Evolutionary conservation across 2,113 vertebrate species (phyloP).

Genomic region (Callipepla squamata): DNA sequence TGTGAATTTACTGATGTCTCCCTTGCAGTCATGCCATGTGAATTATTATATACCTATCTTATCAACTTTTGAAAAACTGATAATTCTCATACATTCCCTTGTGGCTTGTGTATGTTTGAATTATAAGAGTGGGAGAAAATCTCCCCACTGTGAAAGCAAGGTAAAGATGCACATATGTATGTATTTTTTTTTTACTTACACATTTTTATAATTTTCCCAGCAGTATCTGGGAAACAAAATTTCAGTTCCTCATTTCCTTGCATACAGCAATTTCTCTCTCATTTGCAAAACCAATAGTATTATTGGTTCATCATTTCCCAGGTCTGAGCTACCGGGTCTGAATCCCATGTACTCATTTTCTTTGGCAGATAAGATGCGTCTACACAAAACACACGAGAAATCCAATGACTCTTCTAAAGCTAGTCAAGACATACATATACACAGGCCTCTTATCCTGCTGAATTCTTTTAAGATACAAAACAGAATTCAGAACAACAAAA

Average conservation of each 20-base stretch:
- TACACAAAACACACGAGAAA: not conserved
- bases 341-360: not conserved
- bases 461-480: not conserved
- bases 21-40: not conserved
- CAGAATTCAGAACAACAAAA: not conserved
- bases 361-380: not conserved
- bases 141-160: not conserved
- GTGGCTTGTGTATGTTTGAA: not conserved
- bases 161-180: not conserved
- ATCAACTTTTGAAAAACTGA: not conserved
- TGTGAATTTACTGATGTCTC: not conserved
- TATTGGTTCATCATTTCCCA: not conserved
- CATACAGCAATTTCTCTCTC: not conserved
- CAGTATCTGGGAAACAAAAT: not conserved
- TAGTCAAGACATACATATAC: fast-evolving
- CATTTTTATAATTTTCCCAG: not conserved
- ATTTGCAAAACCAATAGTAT: not conserved
- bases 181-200: not conserved
- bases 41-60: not conserved
- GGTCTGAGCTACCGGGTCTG: not conserved
- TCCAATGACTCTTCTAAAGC: not conserved
- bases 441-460: fast-evolving
- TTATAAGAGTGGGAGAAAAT: not conserved
- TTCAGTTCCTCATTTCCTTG: not conserved
- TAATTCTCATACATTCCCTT: not conserved